Conservation (phyloP, 1,140 invertebrate species). For the Venustaconcha ellipsiformis region DNA sequence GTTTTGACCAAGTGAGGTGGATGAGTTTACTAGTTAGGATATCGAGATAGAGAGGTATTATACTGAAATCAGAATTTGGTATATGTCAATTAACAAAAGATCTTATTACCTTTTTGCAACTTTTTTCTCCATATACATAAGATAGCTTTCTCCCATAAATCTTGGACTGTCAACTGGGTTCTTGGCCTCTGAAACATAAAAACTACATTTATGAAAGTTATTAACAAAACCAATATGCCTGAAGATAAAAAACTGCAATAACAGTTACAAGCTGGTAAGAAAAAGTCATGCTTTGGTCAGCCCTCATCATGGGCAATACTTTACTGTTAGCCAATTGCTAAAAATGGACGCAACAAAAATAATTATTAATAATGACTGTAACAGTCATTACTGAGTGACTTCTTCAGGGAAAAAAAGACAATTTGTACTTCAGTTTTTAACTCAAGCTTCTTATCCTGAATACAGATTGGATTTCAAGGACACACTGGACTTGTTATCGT, state of each 20-base stretch:
- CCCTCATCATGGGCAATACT: background rate
- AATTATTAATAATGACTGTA: background rate
- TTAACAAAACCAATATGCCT: background rate
- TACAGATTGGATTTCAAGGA: no score
- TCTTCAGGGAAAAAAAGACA: no score
- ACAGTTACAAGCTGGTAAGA: background rate
- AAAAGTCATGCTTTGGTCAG: background rate
- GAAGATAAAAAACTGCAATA: background rate
- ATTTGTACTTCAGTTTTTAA: no score
- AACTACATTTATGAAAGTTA: constrained; percentile 7
- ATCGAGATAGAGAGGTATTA: background rate
- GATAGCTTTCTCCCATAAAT: constrained; percentile 79
- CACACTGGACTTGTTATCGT: no score
- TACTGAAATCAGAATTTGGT: background rate
- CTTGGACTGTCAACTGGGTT: constrained; percentile 70
- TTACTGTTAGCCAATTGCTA: background rate
- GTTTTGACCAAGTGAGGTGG: no score
- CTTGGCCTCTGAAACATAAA: constrained; percentile 38
- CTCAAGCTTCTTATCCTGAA: no score
- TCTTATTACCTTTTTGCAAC: constrained; percentile 77
- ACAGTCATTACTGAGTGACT: no score
- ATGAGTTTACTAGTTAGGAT: background rate
- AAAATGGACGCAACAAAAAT: background rate
- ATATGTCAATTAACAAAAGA: background rate
- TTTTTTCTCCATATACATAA: constrained; percentile 83